Percentiles rank a stretch among this genome's conserved stretches.
phyloP scores from a whole-genome alignment of 2,888 invertebrate species.

The Rhingia rostrata region DNA sequence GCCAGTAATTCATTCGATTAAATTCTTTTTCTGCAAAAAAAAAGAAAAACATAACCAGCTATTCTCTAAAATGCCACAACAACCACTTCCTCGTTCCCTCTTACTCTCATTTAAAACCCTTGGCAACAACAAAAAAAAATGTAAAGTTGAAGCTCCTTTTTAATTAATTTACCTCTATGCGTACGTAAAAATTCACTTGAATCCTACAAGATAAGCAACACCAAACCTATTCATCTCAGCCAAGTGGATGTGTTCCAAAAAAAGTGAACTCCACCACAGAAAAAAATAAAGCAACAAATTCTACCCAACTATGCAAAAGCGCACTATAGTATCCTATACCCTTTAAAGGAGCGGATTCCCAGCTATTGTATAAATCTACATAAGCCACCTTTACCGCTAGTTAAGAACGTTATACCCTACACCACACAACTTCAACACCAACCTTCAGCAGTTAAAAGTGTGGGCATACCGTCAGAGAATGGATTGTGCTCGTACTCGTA shows the following conservation, averaged over 20 bases:
- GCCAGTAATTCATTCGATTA: slow-evolving; percentile 18
- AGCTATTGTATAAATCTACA: slow-evolving; percentile 51
- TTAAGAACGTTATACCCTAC: slow-evolving; percentile 18
- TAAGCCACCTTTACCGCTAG: slow-evolving; percentile 57
- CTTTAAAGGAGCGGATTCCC: slow-evolving; percentile 1
- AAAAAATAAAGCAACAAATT: not conserved
- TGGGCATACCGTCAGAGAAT: not conserved
- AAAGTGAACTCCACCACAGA: not conserved
- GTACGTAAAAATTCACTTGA: slow-evolving; percentile 31
- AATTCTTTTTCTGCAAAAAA: no score
- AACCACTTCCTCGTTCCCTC: slow-evolving; percentile 1
- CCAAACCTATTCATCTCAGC: slow-evolving; percentile 45
- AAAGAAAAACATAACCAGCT: no score
- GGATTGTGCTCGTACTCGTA: slow-evolving; percentile 9
- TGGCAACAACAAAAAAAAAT: slow-evolving; percentile 17
- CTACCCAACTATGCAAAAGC: slow-evolving; percentile 24
- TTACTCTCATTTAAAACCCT: slow-evolving; percentile 21
- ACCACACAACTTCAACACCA: slow-evolving; percentile 27
- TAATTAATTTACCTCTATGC: slow-evolving; percentile 59
- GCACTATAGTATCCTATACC: not conserved
- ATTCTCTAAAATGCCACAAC: not conserved
- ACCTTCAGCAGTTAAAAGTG: slow-evolving; percentile 23
- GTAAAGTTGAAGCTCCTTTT: slow-evolving; percentile 45
- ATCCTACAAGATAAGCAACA: slow-evolving; percentile 48
- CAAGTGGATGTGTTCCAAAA: slow-evolving; percentile 1